Evolutionary conservation across 2,888 invertebrate genomes (phyloP).

Genomic region (Hetaerina titia): DNA sequence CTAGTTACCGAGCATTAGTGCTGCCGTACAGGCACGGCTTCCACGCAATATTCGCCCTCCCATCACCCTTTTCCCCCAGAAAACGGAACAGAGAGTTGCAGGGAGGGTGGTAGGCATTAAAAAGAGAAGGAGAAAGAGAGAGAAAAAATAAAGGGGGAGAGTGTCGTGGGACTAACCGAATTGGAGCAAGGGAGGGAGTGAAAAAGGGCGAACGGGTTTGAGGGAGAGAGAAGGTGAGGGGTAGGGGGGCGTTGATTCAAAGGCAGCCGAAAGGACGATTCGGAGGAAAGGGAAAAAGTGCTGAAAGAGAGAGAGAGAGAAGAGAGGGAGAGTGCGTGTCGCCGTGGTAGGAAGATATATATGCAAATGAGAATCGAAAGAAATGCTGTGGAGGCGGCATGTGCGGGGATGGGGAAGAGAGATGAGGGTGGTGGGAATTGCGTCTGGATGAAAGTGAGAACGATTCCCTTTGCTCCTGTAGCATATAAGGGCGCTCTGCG

Average conservation of each 20-base stretch:
- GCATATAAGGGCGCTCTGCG: neutral
- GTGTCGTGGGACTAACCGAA: neutral
- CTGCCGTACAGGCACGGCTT: neutral
- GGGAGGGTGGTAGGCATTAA: neutral
- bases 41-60: neutral
- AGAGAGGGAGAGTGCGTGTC: neutral
- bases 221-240: neutral
- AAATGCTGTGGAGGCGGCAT: neutral
- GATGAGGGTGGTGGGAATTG: neutral
- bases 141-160: neutral
- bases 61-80: neutral
- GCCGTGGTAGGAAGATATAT: neutral
- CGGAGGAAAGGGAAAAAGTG: neutral
- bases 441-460: conserved; percentile 11
- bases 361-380: conserved; percentile 23
- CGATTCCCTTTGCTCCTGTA: neutral
- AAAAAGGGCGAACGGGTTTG: neutral
- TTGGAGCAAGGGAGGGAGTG: neutral
- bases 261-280: neutral
- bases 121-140: neutral
- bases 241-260: neutral
- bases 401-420: neutral
- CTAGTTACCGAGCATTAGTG: neutral
- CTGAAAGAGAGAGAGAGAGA: neutral
- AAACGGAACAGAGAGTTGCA: neutral